Evolutionary conservation across 2,888 invertebrate genomes (phyloP).

Genomic region (Drosophila kuntzei): DNA sequence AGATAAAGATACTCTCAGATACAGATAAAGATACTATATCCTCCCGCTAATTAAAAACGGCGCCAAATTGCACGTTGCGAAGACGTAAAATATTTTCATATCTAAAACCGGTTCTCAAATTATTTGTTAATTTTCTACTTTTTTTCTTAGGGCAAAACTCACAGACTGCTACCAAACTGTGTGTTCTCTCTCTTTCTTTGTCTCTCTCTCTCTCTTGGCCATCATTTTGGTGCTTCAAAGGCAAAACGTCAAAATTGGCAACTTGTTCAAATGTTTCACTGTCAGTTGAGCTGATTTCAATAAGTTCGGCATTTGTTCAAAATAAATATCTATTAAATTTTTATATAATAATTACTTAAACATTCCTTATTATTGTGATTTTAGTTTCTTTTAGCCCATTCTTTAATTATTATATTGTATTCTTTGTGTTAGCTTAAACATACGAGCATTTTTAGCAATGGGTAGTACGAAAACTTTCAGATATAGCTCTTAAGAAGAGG

Average conservation of each 20-base stretch:
- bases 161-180: neutral
- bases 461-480: neutral
- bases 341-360: conserved; percentile 6
- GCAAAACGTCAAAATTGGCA: conserved; percentile 9
- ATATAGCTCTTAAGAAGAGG: neutral
- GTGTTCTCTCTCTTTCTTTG: neutral
- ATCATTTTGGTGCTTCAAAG: conserved; percentile 12
- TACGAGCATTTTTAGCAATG: neutral
- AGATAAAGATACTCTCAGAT: neutral
- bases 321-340: conserved; percentile 5
- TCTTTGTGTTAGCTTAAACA: neutral
- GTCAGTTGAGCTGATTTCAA: conserved; percentile 11
- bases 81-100: conserved; percentile 18
- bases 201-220: neutral
- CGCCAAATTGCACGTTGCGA: conserved; percentile 21
- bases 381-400: neutral
- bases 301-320: conserved; percentile 5
- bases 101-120: conserved; percentile 48
- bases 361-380: neutral
- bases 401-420: neutral
- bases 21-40: neutral
- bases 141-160: neutral
- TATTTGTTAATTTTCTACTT: conserved; percentile 45
- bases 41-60: conserved; percentile 35
- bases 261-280: conserved; percentile 11